These are phyloP conservation scores for Turdus rufiventris DNA, from an alignment of 2,113 vertebrate genomes.

Conservation along the genomic window DNA sequence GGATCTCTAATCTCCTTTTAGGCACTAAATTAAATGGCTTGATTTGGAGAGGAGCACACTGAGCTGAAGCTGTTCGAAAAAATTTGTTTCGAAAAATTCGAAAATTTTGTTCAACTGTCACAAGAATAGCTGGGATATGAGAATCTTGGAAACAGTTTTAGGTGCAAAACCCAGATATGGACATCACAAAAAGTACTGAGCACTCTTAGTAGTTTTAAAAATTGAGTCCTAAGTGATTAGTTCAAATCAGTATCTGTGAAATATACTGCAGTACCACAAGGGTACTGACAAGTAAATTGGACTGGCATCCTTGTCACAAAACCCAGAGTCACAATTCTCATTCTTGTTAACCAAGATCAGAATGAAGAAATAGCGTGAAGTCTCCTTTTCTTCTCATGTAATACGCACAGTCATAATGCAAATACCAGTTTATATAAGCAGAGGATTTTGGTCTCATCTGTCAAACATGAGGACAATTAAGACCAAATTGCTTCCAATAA, in stretches of 20 bases:
- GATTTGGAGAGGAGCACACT: neutral
- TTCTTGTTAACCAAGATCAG: neutral
- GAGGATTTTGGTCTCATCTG: neutral
- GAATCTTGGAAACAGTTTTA: neutral
- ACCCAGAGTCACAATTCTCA: neutral
- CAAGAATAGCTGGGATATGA: neutral
- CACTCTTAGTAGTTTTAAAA: neutral
- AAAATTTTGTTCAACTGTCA: neutral
- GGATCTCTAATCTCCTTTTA: neutral
- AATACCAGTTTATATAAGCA: neutral
- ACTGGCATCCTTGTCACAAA: neutral
- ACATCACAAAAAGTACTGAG: neutral
- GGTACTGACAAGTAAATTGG: neutral
- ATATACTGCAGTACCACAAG: neutral
- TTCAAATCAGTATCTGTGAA: neutral
- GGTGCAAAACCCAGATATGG: neutral
- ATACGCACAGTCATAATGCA: neutral
- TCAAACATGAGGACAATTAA: neutral
- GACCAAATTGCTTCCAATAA: neutral
- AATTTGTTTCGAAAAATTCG: no score
- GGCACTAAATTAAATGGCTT: neutral
- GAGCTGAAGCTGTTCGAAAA: neutral
- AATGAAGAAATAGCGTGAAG: neutral
- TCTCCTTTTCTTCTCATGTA: neutral
- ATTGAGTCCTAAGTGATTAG: neutral